A percentile compares a stretch with the other conserved stretches of the same genome.
Evolutionary conservation across 2,797 vertebrate genomes (phyloP).

Genomic region (Mus spretus): DNA sequence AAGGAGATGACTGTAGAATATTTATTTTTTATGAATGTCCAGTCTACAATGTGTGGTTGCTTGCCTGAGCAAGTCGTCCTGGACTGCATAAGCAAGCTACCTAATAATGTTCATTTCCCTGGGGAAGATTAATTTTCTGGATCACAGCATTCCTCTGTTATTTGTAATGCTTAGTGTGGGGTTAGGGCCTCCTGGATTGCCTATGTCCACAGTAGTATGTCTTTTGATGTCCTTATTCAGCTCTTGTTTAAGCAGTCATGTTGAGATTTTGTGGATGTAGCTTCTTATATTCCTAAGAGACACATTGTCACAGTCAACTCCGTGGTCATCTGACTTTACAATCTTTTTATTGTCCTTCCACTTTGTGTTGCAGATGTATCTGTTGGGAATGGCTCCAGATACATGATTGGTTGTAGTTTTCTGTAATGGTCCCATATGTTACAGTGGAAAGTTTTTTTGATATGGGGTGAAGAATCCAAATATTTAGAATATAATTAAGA

Average conservation of each 20-base stretch:
- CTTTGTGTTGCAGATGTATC: not conserved
- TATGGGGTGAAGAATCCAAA: not conserved
- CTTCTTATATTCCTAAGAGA: not conserved
- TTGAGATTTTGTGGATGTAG: not conserved
- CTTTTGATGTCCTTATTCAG: not conserved
- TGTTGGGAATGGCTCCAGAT: not conserved
- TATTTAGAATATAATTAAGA: not conserved
- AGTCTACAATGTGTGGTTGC: not conserved
- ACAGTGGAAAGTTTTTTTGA: not conserved
- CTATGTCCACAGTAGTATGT: not conserved
- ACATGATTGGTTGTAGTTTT: not conserved
- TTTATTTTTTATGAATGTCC: not conserved
- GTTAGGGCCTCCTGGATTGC: not conserved
- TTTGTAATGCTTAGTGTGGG: not conserved
- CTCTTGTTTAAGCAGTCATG: not conserved
- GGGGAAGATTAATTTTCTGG: not conserved
- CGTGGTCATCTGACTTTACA: not conserved
- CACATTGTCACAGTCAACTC: not conserved
- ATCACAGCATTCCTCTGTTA: not conserved
- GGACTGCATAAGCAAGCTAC: not conserved
- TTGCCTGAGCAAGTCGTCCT: not conserved
- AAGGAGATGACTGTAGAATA: not conserved
- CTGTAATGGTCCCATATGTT: no score
- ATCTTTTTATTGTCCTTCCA: not conserved
- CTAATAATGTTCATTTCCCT: not conserved